Evolutionary conservation across 2,888 invertebrate genomes (phyloP).

Genomic region (Elmis aenea): DNA sequence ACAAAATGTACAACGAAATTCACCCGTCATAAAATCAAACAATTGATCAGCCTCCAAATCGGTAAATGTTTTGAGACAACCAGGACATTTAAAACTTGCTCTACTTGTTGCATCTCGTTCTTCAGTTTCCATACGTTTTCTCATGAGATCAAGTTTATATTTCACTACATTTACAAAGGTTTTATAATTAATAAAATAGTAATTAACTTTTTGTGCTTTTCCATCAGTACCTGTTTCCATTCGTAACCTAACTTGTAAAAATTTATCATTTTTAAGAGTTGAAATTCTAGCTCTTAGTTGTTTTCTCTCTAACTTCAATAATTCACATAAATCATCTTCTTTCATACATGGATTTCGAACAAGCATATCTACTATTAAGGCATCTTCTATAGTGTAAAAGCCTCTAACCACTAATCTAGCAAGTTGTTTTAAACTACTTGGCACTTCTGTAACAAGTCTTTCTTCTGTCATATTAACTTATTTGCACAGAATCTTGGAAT

Average conservation of each 20-base stretch:
- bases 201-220: constrained; percentile 92
- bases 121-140: constrained; percentile 91
- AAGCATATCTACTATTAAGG: constrained; percentile 90
- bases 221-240: constrained; percentile 95
- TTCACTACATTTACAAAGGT: constrained; percentile 96
- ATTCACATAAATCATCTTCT: constrained; percentile 84
- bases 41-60: constrained; percentile 92
- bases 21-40: constrained; percentile 77
- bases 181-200: constrained; percentile 96
- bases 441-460: constrained; percentile 82
- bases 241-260: constrained; percentile 84
- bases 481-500: no score
- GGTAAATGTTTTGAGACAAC: constrained; percentile 89
- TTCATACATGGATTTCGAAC: constrained; percentile 94
- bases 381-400: constrained; percentile 91
- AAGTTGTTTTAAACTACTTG: constrained; percentile 86
- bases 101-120: constrained; percentile 92
- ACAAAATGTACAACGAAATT: constrained; percentile 89
- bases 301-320: constrained; percentile 89
- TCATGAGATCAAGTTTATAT: constrained; percentile 94
- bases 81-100: constrained; percentile 90
- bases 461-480: constrained; percentile 58
- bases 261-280: constrained; percentile 85
- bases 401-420: constrained; percentile 88
- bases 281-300: constrained; percentile 85